phyloP scores from a whole-genome alignment of 2,113 vertebrate species.

The Eonycteris spelaea region DNA sequence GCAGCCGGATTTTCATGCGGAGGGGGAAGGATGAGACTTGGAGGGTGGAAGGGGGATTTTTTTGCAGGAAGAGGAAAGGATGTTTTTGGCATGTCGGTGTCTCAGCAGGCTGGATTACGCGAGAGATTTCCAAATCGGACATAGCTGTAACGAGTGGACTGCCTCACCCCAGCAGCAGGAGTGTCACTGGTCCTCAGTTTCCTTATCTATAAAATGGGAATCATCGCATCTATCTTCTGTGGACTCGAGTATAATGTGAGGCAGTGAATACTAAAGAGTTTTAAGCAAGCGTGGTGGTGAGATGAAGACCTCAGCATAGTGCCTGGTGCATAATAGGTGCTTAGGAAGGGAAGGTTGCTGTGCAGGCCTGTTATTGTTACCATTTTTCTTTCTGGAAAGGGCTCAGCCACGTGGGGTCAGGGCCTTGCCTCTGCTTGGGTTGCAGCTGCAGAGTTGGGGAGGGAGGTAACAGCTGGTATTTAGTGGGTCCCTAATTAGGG shows the following conservation, averaged over 20 bases:
- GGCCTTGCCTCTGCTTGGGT: background rate
- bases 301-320: background rate
- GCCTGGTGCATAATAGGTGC: background rate
- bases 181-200: background rate
- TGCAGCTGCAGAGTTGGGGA: background rate
- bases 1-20: constrained; percentile 55
- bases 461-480: background rate
- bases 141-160: background rate
- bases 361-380: background rate
- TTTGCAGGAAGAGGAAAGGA: constrained; percentile 54
- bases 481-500: background rate
- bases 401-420: background rate
- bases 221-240: background rate
- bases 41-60: constrained; percentile 36
- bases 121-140: constrained; percentile 12
- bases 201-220: background rate
- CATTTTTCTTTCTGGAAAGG: background rate
- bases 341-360: background rate
- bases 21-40: background rate
- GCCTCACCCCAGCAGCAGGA: background rate
- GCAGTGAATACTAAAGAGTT: background rate
- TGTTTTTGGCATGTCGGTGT: constrained; percentile 42
- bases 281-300: background rate
- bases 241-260: background rate
- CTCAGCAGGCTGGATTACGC: constrained; percentile 26